Percentiles rank a stretch among this genome's conserved stretches.
These are phyloP conservation scores for Burhinus bistriatus DNA, from an alignment of 2,113 vertebrate genomes.

Conservation along the genomic window DNA sequence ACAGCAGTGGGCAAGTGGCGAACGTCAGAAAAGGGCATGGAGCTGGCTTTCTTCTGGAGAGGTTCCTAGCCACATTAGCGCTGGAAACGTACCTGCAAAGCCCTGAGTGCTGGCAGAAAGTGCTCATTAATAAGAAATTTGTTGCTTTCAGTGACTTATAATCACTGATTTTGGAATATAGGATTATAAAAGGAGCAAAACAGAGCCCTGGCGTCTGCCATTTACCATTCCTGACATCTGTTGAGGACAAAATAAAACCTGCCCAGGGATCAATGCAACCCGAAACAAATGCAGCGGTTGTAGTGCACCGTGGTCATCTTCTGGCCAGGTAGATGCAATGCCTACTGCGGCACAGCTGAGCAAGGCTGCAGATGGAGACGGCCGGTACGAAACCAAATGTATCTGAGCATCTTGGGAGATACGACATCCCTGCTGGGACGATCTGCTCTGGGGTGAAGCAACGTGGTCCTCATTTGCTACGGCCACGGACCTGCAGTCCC, in stretches of 20 bases:
- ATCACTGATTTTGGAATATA: constrained; percentile 20
- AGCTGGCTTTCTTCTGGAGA: not conserved
- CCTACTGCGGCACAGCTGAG: not conserved
- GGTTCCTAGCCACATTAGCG: not conserved
- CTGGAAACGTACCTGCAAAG: not conserved
- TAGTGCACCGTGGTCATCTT: not conserved
- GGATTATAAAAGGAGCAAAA: not conserved
- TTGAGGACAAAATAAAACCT: not conserved
- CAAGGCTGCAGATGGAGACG: not conserved
- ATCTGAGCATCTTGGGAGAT: not conserved
- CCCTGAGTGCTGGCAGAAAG: not conserved
- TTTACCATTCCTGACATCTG: not conserved
- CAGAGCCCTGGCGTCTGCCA: not conserved
- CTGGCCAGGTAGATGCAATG: not conserved
- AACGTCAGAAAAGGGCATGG: not conserved
- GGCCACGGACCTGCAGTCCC: not conserved
- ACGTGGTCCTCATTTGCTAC: accelerated
- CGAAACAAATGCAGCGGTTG: not conserved
- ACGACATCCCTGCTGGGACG: not conserved
- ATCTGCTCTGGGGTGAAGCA: not conserved
- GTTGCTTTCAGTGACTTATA: constrained; percentile 18
- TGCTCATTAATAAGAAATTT: not conserved
- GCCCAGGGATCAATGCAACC: not conserved
- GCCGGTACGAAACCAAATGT: not conserved
- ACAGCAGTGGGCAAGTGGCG: not conserved